phyloP scores from a whole-genome alignment of 1,140 invertebrate genomes.

The Aphelenchoides besseyi region DNA sequence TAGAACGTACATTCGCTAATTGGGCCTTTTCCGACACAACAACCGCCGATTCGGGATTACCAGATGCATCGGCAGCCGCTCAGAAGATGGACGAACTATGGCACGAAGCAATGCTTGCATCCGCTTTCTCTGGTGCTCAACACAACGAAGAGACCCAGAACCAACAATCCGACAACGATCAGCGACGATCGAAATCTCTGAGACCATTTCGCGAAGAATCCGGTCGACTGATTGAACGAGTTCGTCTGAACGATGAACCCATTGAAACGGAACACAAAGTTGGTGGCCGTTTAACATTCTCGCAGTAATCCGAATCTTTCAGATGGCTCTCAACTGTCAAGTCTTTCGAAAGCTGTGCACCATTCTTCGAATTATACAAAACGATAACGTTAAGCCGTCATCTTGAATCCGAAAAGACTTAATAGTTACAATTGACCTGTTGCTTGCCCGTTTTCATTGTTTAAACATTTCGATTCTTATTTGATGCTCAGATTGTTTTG shows the following conservation, averaged over 20 bases:
- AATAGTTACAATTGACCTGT: too few relatives aligned
- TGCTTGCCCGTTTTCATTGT: too few relatives aligned
- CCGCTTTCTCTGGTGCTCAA: neutral
- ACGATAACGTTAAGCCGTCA: too few relatives aligned
- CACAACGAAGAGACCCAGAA: neutral
- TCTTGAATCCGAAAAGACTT: too few relatives aligned
- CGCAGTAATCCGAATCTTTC: neutral
- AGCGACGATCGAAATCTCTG: neutral
- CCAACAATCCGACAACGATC: neutral
- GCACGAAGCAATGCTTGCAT: conserved; percentile 11
- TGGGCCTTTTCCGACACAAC: conserved; percentile 6
- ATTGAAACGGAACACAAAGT: neutral
- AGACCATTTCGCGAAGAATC: neutral
- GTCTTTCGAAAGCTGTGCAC: neutral
- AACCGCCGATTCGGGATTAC: neutral
- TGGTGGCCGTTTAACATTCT: neutral
- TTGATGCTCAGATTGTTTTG: too few relatives aligned
- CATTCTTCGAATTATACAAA: neutral
- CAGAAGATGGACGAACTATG: conserved; percentile 18
- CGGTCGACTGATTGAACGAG: neutral
- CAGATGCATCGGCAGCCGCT: neutral
- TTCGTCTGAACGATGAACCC: neutral
- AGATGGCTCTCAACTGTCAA: conserved; percentile 4
- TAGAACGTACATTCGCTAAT: conserved; percentile 10
- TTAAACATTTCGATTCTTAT: too few relatives aligned